A percentile compares a stretch with the other conserved stretches of the same genome.
These are phyloP conservation scores for Amphimallon solstitiale DNA, from an alignment of 2,888 invertebrate species.

Conservation along the genomic window DNA sequence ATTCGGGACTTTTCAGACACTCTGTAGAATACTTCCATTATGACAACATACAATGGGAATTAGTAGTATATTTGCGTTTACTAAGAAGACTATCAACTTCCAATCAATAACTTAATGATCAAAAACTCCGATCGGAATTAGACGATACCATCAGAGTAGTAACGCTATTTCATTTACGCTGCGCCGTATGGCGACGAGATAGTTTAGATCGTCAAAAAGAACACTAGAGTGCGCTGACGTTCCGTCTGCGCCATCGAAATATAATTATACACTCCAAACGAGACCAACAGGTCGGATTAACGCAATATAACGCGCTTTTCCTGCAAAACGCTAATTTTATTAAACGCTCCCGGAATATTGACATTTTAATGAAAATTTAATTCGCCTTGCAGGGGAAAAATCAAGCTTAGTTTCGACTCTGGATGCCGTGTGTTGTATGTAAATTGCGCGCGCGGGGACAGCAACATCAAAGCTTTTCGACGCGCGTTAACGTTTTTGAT, in stretches of 20 bases:
- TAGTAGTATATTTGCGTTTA: too few relatives aligned
- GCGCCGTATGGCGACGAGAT: too few relatives aligned
- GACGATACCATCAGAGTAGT: too few relatives aligned
- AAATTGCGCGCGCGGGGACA: slow-evolving; percentile 39
- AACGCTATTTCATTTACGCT: too few relatives aligned
- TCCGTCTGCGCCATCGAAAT: slow-evolving; percentile 2
- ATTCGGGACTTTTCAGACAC: too few relatives aligned
- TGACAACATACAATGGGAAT: too few relatives aligned
- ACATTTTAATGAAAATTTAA: slow-evolving; percentile 62
- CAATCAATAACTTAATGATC: too few relatives aligned
- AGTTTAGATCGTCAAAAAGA: too few relatives aligned
- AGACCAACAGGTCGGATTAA: slow-evolving; percentile 48
- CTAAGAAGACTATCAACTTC: too few relatives aligned
- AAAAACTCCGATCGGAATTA: too few relatives aligned
- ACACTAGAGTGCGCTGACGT: too few relatives aligned
- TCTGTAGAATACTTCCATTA: too few relatives aligned
- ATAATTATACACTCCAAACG: slow-evolving; percentile 32
- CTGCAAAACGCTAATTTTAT: slow-evolving; percentile 60
- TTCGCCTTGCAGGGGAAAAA: slow-evolving; percentile 57
- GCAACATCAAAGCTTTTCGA: slow-evolving; percentile 13
- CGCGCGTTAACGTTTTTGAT: slow-evolving; percentile 39
- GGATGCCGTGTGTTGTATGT: slow-evolving; percentile 43
- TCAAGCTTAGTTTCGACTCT: slow-evolving; percentile 46
- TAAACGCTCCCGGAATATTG: slow-evolving; percentile 58
- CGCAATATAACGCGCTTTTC: slow-evolving; percentile 52